Percentiles rank a stretch among this genome's conserved stretches.
These are phyloP conservation scores for Zoanthus sociatus DNA, from an alignment of 92 coral and sea anemone genomes.

Conservation along the genomic window DNA sequence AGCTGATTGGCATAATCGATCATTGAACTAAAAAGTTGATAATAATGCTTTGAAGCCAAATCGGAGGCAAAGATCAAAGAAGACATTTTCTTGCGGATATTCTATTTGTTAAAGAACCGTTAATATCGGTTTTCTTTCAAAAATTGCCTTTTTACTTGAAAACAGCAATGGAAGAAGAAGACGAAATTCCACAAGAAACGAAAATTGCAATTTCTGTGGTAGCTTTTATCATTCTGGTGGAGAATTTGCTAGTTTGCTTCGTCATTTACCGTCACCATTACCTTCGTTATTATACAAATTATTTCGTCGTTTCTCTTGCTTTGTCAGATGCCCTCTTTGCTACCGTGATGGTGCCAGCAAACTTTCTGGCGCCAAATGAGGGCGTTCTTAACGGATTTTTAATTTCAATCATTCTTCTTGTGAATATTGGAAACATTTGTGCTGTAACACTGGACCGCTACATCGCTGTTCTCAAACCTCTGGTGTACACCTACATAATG, in stretches of 20 bases:
- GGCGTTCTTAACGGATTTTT: slow-evolving; percentile 57
- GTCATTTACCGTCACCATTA: slow-evolving; percentile 78
- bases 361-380: slow-evolving; percentile 44
- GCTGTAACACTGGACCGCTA: slow-evolving; percentile 90
- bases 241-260: slow-evolving; percentile 78
- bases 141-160: not conserved
- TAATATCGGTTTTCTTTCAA: not conserved
- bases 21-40: slow-evolving; percentile 1
- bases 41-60: slow-evolving; percentile 9
- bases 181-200: slow-evolving; percentile 9
- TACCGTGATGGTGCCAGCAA: slow-evolving; percentile 74
- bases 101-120: not conserved
- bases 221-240: slow-evolving; percentile 72
- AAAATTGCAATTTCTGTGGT: slow-evolving; percentile 60
- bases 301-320: slow-evolving; percentile 81
- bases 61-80: not conserved
- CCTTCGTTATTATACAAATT: slow-evolving; percentile 76
- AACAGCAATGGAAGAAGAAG: not conserved
- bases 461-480: slow-evolving; percentile 79
- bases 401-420: slow-evolving; percentile 72
- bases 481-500: slow-evolving; percentile 80
- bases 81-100: not conserved
- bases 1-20: slow-evolving; percentile 1
- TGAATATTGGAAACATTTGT: slow-evolving; percentile 81
- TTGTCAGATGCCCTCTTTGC: slow-evolving; percentile 82